Evolutionary conservation across 23 tunicate genomes (phyloP).

Genomic region (Oikopleura vanhoeffeni): DNA sequence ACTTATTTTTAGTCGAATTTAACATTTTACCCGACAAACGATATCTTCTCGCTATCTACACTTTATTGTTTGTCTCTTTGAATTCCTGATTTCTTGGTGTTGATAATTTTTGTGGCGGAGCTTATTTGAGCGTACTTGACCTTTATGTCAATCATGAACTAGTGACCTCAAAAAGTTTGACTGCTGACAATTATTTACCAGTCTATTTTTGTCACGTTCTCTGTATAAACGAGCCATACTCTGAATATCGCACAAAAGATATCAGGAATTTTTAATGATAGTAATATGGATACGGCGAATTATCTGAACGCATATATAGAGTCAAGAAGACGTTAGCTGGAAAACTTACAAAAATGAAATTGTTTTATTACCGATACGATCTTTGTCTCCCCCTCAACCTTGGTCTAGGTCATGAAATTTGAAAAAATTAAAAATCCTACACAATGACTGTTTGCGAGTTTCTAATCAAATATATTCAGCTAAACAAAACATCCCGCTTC

Average conservation of each 20-base stretch:
- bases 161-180: background rate
- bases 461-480: background rate
- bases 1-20: no score
- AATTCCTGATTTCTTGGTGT: background rate
- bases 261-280: background rate
- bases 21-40: background rate
- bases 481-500: background rate
- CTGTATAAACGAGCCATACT: background rate
- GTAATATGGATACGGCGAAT: background rate
- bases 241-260: background rate
- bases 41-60: background rate
- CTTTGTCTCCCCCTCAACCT: background rate
- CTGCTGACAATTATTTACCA: background rate
- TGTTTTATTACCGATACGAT: background rate
- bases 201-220: background rate
- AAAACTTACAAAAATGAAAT: background rate
- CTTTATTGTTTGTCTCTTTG: background rate
- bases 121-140: background rate
- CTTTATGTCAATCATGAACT: background rate
- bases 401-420: background rate
- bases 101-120: background rate
- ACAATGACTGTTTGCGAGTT: background rate
- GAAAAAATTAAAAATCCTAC: no score
- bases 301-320: background rate
- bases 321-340: background rate